These are phyloP conservation scores for Enteromius unitaeniatus DNA, from an alignment of 2,797 vertebrate species.

Conservation along the genomic window DNA sequence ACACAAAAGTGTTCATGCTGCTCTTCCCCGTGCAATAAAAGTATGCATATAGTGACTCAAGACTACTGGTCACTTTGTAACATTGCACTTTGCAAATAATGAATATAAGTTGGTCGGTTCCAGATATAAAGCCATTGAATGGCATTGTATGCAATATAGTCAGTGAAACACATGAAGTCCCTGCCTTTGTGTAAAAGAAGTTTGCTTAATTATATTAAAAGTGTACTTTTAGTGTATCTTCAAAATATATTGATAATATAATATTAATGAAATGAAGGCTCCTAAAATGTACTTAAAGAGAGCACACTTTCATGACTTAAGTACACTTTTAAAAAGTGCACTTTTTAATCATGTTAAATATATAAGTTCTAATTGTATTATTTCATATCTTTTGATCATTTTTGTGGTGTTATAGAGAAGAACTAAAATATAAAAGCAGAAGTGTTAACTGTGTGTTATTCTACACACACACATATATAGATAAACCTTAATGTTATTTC, in stretches of 20 bases:
- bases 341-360: neutral
- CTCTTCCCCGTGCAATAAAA: neutral
- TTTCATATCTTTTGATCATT: neutral
- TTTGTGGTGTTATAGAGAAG: neutral
- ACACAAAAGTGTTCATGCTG: neutral
- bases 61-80: neutral
- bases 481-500: no score
- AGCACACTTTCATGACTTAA: neutral
- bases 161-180: neutral
- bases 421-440: no score
- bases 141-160: neutral
- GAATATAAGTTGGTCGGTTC: neutral
- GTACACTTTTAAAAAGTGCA: neutral
- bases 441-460: no score
- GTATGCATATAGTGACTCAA: neutral
- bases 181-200: neutral
- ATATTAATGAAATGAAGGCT: neutral
- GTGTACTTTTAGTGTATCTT: neutral
- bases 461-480: no score
- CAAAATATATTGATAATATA: neutral
- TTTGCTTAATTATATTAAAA: neutral
- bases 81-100: neutral
- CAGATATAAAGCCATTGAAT: neutral
- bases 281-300: neutral
- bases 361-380: neutral